phyloP scores from a whole-genome alignment of 92 coral and sea anemone genomes.

The Scolanthus callimorphus region DNA sequence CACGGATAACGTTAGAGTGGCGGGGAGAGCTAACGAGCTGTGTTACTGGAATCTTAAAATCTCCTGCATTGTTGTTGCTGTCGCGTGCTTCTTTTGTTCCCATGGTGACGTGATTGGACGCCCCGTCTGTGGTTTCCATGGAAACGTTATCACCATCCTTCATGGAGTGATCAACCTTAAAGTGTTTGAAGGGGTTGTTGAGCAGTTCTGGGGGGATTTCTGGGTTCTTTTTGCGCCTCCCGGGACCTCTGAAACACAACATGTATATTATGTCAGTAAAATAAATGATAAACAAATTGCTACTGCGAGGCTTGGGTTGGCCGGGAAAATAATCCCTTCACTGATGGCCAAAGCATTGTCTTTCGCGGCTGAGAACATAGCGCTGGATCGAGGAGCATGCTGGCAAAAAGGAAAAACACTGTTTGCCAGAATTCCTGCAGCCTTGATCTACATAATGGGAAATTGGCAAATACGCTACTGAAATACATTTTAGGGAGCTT shows the following conservation, averaged over 20 bases:
- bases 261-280: too few species aligned
- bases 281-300: too few species aligned
- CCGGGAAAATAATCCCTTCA: too few species aligned
- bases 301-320: too few species aligned
- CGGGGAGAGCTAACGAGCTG: conserved; percentile 48
- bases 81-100: conserved; percentile 32
- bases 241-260: conserved; percentile 95
- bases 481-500: too few species aligned
- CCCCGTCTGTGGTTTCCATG: conserved; percentile 18
- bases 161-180: conserved; percentile 43
- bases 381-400: too few species aligned
- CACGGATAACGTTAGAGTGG: conserved; percentile 5
- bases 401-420: too few species aligned
- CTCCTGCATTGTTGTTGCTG: conserved; percentile 61
- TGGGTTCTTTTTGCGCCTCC: conserved; percentile 85
- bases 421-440: too few species aligned
- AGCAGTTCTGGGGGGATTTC: conserved; percentile 86
- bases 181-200: conserved; percentile 79
- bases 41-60: conserved; percentile 47
- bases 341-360: too few species aligned
- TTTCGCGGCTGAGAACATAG: too few species aligned
- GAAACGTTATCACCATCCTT: conserved; percentile 5
- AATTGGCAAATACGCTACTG: too few species aligned
- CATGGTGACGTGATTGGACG: conserved; percentile 11
- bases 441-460: too few species aligned